A percentile compares a stretch with the other conserved stretches of the same genome.
Conservation (phyloP, 2,888 invertebrate species). For the Ditula angustiorana region DNA sequence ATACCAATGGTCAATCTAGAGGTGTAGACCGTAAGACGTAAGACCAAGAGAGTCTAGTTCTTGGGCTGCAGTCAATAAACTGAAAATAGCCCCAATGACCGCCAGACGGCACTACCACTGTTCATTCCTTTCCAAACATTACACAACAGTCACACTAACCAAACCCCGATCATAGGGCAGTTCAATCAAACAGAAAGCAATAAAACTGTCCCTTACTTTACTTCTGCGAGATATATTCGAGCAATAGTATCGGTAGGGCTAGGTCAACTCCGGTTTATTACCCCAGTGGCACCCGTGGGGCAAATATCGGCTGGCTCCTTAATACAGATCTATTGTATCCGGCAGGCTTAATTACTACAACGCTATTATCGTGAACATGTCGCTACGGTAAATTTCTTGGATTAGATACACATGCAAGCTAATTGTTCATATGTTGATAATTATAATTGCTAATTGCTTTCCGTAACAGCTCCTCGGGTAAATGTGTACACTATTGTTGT, state of each 20-base stretch:
- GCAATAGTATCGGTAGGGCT: slow-evolving; percentile 37
- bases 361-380: slow-evolving; percentile 35
- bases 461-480: not conserved
- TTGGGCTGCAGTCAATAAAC: not conserved
- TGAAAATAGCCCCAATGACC: not conserved
- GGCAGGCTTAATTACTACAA: slow-evolving; percentile 32
- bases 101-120: not conserved
- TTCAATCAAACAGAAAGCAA: slow-evolving; percentile 37
- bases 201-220: slow-evolving; percentile 38
- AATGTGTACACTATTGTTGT: not conserved
- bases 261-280: slow-evolving; percentile 39
- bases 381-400: slow-evolving; percentile 33
- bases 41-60: too few relatives aligned
- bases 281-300: slow-evolving; percentile 28
- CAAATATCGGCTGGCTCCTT: slow-evolving; percentile 24
- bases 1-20: too few relatives aligned
- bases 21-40: too few relatives aligned
- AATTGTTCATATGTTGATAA: slow-evolving; percentile 25
- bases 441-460: slow-evolving; percentile 32
- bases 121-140: slow-evolving; percentile 4
- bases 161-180: slow-evolving; percentile 30
- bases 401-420: slow-evolving; percentile 16
- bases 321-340: slow-evolving; percentile 40
- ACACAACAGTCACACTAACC: slow-evolving; percentile 20
- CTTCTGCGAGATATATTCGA: slow-evolving; percentile 36